These are phyloP conservation scores for Notothenia rossii DNA, from an alignment of 2,113 vertebrate species.

Conservation along the genomic window DNA sequence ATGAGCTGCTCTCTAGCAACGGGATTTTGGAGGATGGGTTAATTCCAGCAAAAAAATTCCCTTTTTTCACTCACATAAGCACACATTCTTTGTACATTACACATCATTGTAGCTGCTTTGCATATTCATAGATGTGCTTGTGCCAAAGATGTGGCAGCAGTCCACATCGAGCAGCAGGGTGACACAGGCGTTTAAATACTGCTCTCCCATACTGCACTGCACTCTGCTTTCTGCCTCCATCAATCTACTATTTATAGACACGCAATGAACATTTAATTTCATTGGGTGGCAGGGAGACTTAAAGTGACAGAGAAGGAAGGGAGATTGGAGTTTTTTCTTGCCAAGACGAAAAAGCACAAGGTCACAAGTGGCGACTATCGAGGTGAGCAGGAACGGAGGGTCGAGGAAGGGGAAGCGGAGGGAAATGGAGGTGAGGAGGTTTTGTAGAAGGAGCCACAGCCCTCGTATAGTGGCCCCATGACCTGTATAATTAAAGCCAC, in stretches of 20 bases:
- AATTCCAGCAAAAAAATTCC: constrained; percentile 47
- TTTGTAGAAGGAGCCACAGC: constrained; percentile 29
- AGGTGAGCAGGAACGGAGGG: constrained; percentile 6
- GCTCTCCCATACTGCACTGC: constrained; percentile 39
- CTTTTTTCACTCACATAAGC: constrained; percentile 1
- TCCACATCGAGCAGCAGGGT: constrained; percentile 61
- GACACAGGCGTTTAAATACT: constrained; percentile 67
- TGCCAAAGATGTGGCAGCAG: constrained; percentile 64
- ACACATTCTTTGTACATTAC: constrained; percentile 44
- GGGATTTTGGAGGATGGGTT: constrained; percentile 56
- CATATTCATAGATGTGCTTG: constrained; percentile 63
- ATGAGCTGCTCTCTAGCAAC: constrained; percentile 64
- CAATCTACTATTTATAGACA: constrained; percentile 63
- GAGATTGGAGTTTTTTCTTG: constrained; percentile 6
- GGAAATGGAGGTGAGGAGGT: constrained; percentile 42
- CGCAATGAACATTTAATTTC: constrained; percentile 54
- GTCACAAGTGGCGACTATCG: constrained; percentile 8
- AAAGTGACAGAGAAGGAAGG: constrained; percentile 12
- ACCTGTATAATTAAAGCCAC: constrained; percentile 69
- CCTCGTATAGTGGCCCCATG: constrained; percentile 41
- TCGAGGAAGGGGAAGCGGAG: not conserved
- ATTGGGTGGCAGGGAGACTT: constrained; percentile 35
- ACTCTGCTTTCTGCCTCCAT: constrained; percentile 41
- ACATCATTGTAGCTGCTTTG: constrained; percentile 48
- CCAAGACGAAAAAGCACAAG: constrained; percentile 17